Conservation (phyloP, 2,888 invertebrate species). For the Lamproptera curius region DNA sequence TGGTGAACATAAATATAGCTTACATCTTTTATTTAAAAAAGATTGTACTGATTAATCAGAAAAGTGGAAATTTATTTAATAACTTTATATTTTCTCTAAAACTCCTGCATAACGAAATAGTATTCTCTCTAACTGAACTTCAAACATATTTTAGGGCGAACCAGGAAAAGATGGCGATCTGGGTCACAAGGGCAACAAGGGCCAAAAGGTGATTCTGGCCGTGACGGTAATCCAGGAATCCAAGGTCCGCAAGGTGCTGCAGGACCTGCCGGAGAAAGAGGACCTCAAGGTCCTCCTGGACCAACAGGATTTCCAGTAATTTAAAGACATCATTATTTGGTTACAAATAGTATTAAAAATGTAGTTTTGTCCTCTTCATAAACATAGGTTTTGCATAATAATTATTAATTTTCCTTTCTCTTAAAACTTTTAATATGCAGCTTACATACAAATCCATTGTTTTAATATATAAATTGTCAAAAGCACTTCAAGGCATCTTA, state of each 20-base stretch:
- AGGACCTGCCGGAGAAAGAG: conserved; percentile 86
- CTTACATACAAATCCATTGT: too few relatives aligned
- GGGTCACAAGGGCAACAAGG: conserved; percentile 87
- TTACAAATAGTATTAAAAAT: conserved; percentile 2
- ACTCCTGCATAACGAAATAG: too few relatives aligned
- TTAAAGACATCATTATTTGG: not conserved
- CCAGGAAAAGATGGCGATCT: conserved; percentile 88
- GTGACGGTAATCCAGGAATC: conserved; percentile 86
- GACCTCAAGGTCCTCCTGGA: conserved; percentile 86
- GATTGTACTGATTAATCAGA: not conserved
- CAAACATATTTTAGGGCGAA: conserved; percentile 79
- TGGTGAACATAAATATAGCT: conserved; percentile 20
- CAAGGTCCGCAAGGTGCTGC: conserved; percentile 85
- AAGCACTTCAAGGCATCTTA: too few relatives aligned
- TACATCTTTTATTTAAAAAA: conserved; percentile 20
- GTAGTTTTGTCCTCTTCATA: too few relatives aligned
- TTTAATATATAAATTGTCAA: too few relatives aligned
- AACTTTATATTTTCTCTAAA: too few relatives aligned
- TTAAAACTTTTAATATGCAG: too few relatives aligned
- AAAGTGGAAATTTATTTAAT: too few relatives aligned
- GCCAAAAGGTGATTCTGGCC: conserved; percentile 87
- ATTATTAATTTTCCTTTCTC: too few relatives aligned
- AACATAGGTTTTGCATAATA: too few relatives aligned
- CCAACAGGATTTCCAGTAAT: conserved; percentile 88
- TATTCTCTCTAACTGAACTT: too few relatives aligned